Evolutionary conservation across 2,113 vertebrate species (phyloP).

Genomic region (Mesembrinibis cayennensis): DNA sequence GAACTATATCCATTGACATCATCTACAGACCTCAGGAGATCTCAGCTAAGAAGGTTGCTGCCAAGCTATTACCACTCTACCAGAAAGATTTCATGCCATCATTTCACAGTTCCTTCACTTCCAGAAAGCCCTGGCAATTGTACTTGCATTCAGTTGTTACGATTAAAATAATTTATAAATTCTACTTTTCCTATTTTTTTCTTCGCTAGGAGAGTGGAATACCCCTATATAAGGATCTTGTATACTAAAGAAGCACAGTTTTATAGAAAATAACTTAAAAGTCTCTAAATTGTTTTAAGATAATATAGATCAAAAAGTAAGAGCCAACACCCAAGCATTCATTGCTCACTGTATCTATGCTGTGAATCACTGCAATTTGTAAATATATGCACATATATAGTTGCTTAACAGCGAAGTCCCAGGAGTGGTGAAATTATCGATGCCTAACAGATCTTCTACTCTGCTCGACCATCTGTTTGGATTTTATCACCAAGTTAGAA

Average conservation of each 20-base stretch:
- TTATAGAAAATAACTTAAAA: neutral
- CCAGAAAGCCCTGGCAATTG: neutral
- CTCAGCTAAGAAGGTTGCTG: neutral
- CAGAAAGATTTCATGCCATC: neutral
- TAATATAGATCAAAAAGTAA: neutral
- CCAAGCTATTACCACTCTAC: neutral
- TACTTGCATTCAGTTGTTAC: neutral
- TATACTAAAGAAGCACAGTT: neutral
- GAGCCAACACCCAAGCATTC: neutral
- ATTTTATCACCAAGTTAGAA: conserved; percentile 15
- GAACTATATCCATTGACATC: neutral
- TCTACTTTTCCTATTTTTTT: neutral
- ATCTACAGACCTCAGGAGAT: neutral
- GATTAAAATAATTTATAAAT: neutral
- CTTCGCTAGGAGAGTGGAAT: neutral
- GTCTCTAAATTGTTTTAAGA: neutral
- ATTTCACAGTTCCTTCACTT: neutral
- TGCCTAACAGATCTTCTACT: neutral
- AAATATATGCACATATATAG: neutral
- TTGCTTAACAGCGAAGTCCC: neutral
- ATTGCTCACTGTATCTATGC: neutral
- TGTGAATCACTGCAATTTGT: neutral
- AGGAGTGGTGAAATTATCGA: neutral
- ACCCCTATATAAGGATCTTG: neutral
- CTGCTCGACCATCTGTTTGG: neutral